phyloP scores from a whole-genome alignment of 2,113 vertebrate genomes.

The Eonycteris spelaea region DNA sequence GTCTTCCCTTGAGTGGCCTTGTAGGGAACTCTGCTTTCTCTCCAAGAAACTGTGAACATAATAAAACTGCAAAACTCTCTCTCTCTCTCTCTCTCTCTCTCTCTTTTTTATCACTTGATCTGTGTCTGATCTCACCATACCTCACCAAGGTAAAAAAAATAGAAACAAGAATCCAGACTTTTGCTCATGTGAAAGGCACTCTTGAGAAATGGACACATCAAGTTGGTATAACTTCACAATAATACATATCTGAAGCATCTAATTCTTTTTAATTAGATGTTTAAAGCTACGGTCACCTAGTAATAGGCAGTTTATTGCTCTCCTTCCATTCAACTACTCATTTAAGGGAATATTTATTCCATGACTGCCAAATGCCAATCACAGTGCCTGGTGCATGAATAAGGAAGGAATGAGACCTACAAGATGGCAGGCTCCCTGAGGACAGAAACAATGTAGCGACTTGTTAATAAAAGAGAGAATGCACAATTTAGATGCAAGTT shows the following conservation, averaged over 20 bases:
- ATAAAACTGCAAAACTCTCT: not conserved
- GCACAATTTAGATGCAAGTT: not conserved
- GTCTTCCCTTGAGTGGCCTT: accelerated
- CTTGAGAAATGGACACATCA: not conserved
- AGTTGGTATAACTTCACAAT: not conserved
- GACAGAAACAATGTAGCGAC: not conserved
- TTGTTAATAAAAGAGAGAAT: not conserved
- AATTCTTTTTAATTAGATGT: not conserved
- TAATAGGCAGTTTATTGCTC: not conserved
- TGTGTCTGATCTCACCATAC: not conserved
- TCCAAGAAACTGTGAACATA: not conserved
- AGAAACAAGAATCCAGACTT: not conserved
- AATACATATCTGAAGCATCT: not conserved
- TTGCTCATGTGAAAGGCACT: not conserved
- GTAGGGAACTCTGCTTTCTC: not conserved
- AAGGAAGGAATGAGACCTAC: not conserved
- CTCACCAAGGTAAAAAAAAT: not conserved
- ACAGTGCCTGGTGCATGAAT: not conserved
- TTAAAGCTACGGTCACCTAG: not conserved
- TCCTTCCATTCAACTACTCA: not conserved
- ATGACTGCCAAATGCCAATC: not conserved
- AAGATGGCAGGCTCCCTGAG: not conserved
- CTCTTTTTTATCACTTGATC: not conserved
- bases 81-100: not conserved
- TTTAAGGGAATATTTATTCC: not conserved